phyloP scores from a whole-genome alignment of 2,797 vertebrate species.

The Sebastes matsubarae region DNA sequence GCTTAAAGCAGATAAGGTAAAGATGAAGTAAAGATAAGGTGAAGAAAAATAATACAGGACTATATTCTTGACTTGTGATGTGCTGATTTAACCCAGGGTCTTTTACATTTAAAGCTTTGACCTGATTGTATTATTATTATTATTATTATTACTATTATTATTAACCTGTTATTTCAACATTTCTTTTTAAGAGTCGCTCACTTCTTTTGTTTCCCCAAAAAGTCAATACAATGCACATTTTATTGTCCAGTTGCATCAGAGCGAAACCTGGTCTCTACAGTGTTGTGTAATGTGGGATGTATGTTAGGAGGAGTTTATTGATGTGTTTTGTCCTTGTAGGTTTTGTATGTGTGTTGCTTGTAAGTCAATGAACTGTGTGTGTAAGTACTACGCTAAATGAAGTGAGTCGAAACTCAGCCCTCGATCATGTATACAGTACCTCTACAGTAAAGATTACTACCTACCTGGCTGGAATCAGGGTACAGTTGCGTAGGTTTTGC shows the following conservation, averaged over 20 bases:
- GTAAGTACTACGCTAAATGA: background rate
- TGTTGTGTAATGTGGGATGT: background rate
- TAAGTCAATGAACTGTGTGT: background rate
- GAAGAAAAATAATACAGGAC: background rate
- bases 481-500: background rate
- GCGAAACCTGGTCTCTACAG: background rate
- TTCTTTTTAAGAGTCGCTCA: background rate
- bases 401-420: background rate
- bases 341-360: background rate
- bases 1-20: background rate
- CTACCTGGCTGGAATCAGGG: constrained; percentile 45
- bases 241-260: background rate
- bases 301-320: background rate
- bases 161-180: background rate
- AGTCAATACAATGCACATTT: background rate
- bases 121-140: background rate
- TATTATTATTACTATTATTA: background rate
- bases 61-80: background rate
- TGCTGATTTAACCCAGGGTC: background rate
- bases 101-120: background rate
- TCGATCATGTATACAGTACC: background rate
- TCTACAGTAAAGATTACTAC: background rate
- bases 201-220: background rate
- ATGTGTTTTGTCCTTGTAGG: background rate
- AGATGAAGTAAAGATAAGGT: too few species aligned